Evolutionary conservation across 1,140 invertebrate species (phyloP), one percentile per base, ranked within the genome.

Genomic region (Philopotamus ludificatus): DNA sequence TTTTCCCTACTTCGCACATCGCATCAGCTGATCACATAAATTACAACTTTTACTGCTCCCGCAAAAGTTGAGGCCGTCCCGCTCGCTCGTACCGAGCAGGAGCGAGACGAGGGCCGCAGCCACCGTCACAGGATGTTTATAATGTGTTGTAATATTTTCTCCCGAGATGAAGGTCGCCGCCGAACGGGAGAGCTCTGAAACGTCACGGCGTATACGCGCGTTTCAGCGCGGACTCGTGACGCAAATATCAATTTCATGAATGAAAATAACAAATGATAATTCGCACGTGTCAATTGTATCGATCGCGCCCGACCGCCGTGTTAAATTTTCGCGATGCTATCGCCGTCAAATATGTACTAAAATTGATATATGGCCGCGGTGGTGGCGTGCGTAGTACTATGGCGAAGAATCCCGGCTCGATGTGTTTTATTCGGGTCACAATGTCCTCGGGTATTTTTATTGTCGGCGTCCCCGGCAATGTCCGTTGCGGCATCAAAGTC

Each of bases 1-100:
- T 68, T 65, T 68, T 68, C 42, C 57, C 42, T 60, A 47, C 44
- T 60, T 60, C 57, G 57, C 57, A 60, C 44, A 60, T 60, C 42
- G 55, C 67, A 26, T 65, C 67, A 69, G 67, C 63, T 69, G 67
- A 69, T 69, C 67, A 63, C 63, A 69, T 69, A 69, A 69, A 69
- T 69, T 65, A 69, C 67, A 58, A 65, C 53, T 65, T 69, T 69
- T 69, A 69, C 58, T 69, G 61, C 67, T 55, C 57, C 49, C 57
- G 45, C 51, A 45, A 60, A 60, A 60, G 57, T 60, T 60, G 23
- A 44, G 55, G 12, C 44, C 42, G 44, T 68, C 51, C 41, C 42
- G 18, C 45, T 68, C 67, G 22, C 23, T 9, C 55, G 12, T 42
- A 58, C 9, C 9, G 41, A 8, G 39, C 23, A 7, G 21, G 28